Conservation (phyloP, 2,888 invertebrate species). For the Cerastis rubricosa region DNA sequence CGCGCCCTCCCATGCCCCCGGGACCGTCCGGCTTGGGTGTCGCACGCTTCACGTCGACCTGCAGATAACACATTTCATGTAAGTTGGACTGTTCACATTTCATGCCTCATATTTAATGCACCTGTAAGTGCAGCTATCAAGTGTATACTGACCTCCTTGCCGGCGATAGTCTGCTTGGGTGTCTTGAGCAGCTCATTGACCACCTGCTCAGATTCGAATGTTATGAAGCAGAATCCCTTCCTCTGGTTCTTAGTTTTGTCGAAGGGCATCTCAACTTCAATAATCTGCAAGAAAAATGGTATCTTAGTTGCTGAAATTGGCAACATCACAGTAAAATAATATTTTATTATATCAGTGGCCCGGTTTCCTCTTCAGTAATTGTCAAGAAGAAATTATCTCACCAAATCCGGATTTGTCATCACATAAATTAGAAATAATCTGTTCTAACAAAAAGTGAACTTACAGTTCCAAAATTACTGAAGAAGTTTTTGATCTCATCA, state of each 20-base stretch:
- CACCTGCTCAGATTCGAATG: conserved; percentile 98
- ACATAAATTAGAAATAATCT: conserved; percentile 51
- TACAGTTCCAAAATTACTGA: conserved; percentile 97
- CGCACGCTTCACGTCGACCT: conserved; percentile 98
- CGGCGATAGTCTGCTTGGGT: conserved; percentile 97
- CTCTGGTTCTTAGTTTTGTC: conserved; percentile 99
- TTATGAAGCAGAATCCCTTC: conserved; percentile 99
- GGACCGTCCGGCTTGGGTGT: conserved; percentile 96
- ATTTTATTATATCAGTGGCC: conserved; percentile 82
- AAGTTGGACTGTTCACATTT: not conserved
- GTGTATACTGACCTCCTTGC: conserved; percentile 94
- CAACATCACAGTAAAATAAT: not conserved
- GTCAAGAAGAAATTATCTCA: conserved; percentile 85
- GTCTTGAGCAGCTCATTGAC: conserved; percentile 97
- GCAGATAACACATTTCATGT: conserved; percentile 45
- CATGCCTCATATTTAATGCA: not conserved
- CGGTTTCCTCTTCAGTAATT: conserved; percentile 84
- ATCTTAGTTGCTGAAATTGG: not conserved
- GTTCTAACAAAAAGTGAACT: conserved; percentile 78
- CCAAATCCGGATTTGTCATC: conserved; percentile 89
- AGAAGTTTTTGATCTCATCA: conserved; percentile 98
- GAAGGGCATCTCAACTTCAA: conserved; percentile 99
- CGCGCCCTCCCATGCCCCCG: conserved; percentile 92
- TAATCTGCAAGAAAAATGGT: conserved; percentile 92
- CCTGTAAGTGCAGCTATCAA: not conserved